Conservation (phyloP, 2,797 vertebrate species). For the Coluber constrictor region DNA sequence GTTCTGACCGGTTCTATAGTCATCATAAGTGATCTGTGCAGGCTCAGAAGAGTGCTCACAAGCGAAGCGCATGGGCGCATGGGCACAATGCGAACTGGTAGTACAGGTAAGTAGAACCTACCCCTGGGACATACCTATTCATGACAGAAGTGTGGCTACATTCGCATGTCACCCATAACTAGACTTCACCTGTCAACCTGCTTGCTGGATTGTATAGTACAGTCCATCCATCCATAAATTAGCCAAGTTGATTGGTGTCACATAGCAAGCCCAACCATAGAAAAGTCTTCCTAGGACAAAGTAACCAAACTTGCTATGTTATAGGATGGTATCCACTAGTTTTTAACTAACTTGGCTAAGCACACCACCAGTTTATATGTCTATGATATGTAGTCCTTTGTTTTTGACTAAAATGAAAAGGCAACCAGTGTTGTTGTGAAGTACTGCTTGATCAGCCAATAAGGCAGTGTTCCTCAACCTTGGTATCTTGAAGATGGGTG, state of each 20-base stretch:
- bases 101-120: too few species aligned
- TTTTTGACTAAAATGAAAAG: background rate
- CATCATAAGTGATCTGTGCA: too few species aligned
- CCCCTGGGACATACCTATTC: background rate
- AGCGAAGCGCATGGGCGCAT: rapidly evolving
- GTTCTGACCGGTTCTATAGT: too few species aligned
- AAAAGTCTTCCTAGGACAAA: background rate
- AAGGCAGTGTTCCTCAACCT: too few species aligned
- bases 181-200: background rate
- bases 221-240: background rate
- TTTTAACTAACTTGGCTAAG: background rate
- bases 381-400: background rate
- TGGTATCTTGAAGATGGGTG: background rate
- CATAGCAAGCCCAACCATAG: background rate
- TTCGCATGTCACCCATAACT: background rate
- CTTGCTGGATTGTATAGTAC: background rate
- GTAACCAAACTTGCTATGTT: background rate
- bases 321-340: background rate
- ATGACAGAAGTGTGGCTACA: background rate
- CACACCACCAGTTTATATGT: background rate
- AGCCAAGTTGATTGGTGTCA: background rate
- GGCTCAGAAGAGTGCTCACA: too few species aligned
- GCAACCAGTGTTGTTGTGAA: background rate
- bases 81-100: too few species aligned
- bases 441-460: background rate